A percentile compares a stretch with the other conserved stretches of the same genome.
phyloP scores from a whole-genome alignment of 2,113 vertebrate genomes.

The Ciconia stormi region DNA sequence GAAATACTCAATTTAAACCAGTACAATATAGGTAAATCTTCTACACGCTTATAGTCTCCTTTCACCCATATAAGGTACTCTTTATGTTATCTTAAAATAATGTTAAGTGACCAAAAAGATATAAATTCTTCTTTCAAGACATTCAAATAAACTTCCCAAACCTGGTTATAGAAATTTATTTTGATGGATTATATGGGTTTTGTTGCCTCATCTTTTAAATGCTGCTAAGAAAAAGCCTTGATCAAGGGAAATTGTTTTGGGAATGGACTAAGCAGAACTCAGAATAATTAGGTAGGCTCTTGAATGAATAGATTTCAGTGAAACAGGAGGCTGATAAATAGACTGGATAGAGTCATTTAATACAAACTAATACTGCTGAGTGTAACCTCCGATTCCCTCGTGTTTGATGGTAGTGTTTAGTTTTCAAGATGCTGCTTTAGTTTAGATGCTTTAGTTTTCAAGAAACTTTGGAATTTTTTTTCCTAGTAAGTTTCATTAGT shows the following conservation, averaged over 20 bases:
- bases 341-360: neutral
- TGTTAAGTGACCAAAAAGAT: neutral
- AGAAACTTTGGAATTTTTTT: neutral
- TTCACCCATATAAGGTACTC: neutral
- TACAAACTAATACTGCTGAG: neutral
- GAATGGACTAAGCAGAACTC: neutral
- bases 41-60: neutral
- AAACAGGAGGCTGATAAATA: neutral
- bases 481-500: neutral
- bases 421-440: neutral
- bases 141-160: neutral
- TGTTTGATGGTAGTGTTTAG: neutral
- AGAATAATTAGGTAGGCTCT: neutral
- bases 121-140: neutral
- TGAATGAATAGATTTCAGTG: neutral
- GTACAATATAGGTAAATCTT: neutral
- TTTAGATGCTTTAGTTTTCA: too few species aligned
- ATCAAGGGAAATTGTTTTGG: neutral
- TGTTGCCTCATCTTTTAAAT: neutral
- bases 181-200: neutral
- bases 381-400: neutral
- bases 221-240: neutral
- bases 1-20: neutral
- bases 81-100: neutral
- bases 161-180: neutral